These are phyloP conservation scores for Herminia tarsipennalis DNA, from an alignment of 2,888 invertebrate species.

Conservation along the genomic window DNA sequence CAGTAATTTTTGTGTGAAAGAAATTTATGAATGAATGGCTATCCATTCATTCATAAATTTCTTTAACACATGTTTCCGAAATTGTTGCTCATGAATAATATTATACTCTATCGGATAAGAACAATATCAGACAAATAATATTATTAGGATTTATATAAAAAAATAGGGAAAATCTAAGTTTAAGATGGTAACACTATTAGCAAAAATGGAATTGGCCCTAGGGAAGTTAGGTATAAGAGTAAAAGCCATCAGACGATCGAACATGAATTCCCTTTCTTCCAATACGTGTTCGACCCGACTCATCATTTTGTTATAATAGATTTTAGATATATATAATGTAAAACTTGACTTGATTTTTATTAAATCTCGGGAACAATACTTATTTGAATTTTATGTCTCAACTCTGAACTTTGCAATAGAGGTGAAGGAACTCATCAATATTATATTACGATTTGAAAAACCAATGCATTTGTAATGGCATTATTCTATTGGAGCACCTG, in stretches of 20 bases:
- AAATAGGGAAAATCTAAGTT: too few species aligned
- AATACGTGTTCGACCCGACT: conserved; percentile 30
- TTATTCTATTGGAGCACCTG: neutral
- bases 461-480: neutral
- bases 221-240: conserved; percentile 12
- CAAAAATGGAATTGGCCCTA: conserved; percentile 24
- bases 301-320: conserved; percentile 26
- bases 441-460: neutral
- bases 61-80: too few species aligned
- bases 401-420: neutral
- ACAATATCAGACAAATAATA: too few species aligned
- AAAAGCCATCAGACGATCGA: conserved; percentile 25
- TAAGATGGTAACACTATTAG: neutral
- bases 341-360: neutral
- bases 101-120: too few species aligned
- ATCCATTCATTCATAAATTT: too few species aligned
- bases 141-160: too few species aligned
- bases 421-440: conserved; percentile 1
- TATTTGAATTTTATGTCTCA: conserved; percentile 4
- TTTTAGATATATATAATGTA: too few species aligned
- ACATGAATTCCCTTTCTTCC: conserved; percentile 38
- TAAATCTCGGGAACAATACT: neutral
- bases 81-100: too few species aligned
- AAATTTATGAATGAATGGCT: too few species aligned
- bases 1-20: too few species aligned